Evolutionary conservation across 1,140 invertebrate species (phyloP).

Genomic region (Psilanteris sp.): DNA sequence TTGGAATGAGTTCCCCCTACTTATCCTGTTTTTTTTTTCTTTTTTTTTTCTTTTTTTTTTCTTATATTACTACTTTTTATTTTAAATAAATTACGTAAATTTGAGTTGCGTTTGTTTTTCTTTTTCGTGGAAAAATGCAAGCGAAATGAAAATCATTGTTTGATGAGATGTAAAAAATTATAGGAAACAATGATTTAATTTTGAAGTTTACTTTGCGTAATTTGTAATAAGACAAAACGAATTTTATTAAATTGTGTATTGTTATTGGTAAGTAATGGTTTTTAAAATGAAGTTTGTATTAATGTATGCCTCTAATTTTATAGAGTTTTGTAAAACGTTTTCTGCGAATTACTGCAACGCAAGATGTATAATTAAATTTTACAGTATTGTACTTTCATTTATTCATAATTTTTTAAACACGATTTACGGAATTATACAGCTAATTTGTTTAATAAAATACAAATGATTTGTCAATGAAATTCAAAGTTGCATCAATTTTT

Average conservation of each 20-base stretch:
- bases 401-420: conserved; percentile 37
- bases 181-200: conserved; percentile 12
- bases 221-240: conserved; percentile 11
- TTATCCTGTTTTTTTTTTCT: too few relatives aligned
- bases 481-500: too few relatives aligned
- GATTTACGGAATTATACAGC: conserved; percentile 47
- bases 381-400: conserved; percentile 41
- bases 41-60: too few relatives aligned
- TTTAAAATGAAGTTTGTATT: conserved; percentile 32
- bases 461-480: too few relatives aligned
- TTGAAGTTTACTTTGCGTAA: conserved; percentile 17
- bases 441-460: conserved; percentile 48
- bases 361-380: conserved; percentile 32
- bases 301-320: conserved; percentile 26
- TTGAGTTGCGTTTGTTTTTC: too few relatives aligned
- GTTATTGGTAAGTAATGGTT: conserved; percentile 12
- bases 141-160: too few relatives aligned
- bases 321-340: conserved; percentile 36
- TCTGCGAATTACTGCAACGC: conserved; percentile 19
- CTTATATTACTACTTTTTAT: too few relatives aligned
- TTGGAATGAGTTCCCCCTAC: conserved; percentile 41
- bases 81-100: too few relatives aligned
- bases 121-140: too few relatives aligned
- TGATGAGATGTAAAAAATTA: conserved; percentile 24
- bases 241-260: conserved; percentile 35